Evolutionary conservation across 2,888 invertebrate genomes (phyloP).

Genomic region (Megamerina dolium): DNA sequence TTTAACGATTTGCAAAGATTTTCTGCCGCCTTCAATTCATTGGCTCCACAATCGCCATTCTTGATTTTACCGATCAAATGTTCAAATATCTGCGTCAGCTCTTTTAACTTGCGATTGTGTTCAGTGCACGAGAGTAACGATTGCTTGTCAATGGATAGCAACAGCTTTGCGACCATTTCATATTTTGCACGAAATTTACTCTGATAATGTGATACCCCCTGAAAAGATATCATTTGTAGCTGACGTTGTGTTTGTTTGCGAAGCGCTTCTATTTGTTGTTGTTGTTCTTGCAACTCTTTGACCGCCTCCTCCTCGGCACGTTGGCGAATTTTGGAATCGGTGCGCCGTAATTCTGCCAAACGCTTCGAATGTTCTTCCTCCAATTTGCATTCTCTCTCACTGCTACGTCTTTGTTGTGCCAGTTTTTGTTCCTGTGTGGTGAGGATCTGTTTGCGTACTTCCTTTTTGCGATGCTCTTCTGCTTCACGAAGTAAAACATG

Average conservation of each 20-base stretch:
- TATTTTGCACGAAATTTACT: conserved; percentile 54
- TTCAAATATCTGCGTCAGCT: conserved; percentile 36
- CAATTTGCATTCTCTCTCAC: conserved; percentile 18
- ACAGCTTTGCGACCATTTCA: conserved; percentile 53
- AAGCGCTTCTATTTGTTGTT: conserved; percentile 28
- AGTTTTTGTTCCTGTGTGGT: conserved; percentile 41
- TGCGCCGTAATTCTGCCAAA: conserved; percentile 23
- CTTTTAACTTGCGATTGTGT: conserved; percentile 47
- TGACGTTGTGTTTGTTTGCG: conserved; percentile 32
- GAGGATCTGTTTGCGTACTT: conserved; percentile 25
- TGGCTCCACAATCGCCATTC: conserved; percentile 49
- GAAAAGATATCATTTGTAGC: conserved; percentile 44
- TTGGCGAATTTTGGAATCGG: conserved; percentile 28
- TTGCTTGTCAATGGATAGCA: conserved; percentile 49
- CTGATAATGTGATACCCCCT: conserved; percentile 56
- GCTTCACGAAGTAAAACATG: conserved; percentile 31
- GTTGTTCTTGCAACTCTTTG: conserved; percentile 26
- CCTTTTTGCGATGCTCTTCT: conserved; percentile 30
- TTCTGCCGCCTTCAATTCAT: conserved; percentile 56
- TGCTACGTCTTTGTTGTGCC: conserved; percentile 13
- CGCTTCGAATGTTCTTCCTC: conserved; percentile 22
- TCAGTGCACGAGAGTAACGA: conserved; percentile 32
- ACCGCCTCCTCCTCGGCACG: conserved; percentile 33
- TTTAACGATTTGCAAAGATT: conserved; percentile 50
- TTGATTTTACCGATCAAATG: conserved; percentile 34